Base-by-base conservation (phyloP, 2,888 invertebrate species). In the Disparrhopalites patrizii region DNA sequence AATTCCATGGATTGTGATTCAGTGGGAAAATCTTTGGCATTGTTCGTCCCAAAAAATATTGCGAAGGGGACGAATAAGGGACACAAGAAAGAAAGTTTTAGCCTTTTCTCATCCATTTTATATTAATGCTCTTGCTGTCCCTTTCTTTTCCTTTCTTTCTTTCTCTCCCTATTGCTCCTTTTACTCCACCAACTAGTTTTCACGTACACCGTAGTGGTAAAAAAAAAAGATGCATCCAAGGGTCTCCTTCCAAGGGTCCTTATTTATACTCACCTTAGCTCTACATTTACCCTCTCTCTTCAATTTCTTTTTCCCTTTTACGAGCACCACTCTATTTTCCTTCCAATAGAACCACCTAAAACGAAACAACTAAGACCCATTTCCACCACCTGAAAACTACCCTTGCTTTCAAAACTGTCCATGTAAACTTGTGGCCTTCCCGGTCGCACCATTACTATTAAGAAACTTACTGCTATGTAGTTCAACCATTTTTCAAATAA, bases 61-160 rank as follows among this genome's bases (percentile, higher is more conserved):
- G 47, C 58, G 47, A 4, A 5, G 58, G 25, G 27, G 60, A 58
- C 18, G 47, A n/a, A 4, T 15, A 54, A 15, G 33, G 13, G 33
- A 15, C 13, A 38, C 15, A 61, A 33, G 43, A 43, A 43, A 38
- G 58, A 58, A 58, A 58, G 43, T 40, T 38, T 55, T n/a, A 36
- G 28, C 55, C 55, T 55, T 55, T 55, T 55, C 25, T 55, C 55
- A 56, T 56, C 20, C 27, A 56, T 56, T 56, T 56, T n/a, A n/a
- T n/a, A n/a, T n/a, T n/a, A n/a, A n/a, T n/a, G n/a, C n/a, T n/a
- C n/a, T n/a, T n/a, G n/a, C n/a, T n/a, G n/a, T n/a, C n/a, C n/a
- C n/a, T n/a, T n/a, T n/a, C n/a, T n/a, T n/a, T n/a, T n/a, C n/a
- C n/a, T n/a, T n/a, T n/a, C n/a, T n/a, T 38, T 56, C 56, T 56